These are phyloP conservation scores for Coluber constrictor DNA, from an alignment of 2,797 vertebrate genomes.

Conservation along the genomic window DNA sequence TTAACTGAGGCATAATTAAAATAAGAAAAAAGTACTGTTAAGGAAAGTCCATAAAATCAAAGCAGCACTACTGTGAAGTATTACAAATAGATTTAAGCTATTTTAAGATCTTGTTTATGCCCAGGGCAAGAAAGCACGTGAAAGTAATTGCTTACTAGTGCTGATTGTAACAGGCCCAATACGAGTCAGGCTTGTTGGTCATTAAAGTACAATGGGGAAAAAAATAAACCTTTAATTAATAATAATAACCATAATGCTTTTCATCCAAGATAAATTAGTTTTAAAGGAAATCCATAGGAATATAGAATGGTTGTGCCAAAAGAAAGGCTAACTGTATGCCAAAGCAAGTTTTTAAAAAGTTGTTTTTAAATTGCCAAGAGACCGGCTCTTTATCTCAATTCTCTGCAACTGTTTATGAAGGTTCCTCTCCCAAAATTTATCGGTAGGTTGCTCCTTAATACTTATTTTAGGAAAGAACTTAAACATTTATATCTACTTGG, in stretches of 20 bases:
- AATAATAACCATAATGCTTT: neutral
- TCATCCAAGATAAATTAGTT: neutral
- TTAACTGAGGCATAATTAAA: neutral
- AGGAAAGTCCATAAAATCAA: conserved; percentile 12
- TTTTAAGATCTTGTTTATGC: neutral
- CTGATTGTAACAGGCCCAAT: neutral
- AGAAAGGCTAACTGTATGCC: neutral
- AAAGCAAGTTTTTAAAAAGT: neutral
- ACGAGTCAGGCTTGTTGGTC: neutral
- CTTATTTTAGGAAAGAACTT: neutral
- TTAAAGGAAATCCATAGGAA: neutral
- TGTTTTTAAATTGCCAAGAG: neutral
- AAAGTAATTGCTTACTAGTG: conserved; percentile 4
- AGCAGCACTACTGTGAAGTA: neutral
- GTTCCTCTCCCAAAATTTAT: neutral
- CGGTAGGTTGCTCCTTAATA: neutral
- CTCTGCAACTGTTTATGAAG: neutral
- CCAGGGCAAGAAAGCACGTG: neutral
- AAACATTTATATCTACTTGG: neutral
- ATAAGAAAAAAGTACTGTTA: neutral
- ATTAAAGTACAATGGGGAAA: neutral
- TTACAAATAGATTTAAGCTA: neutral
- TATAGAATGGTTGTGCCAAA: neutral
- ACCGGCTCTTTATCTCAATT: neutral
- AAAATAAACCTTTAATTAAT: neutral